Percentiles rank a stretch among this genome's conserved stretches.
Conservation (phyloP, 2,113 vertebrate species). For the Taxidea taxus region DNA sequence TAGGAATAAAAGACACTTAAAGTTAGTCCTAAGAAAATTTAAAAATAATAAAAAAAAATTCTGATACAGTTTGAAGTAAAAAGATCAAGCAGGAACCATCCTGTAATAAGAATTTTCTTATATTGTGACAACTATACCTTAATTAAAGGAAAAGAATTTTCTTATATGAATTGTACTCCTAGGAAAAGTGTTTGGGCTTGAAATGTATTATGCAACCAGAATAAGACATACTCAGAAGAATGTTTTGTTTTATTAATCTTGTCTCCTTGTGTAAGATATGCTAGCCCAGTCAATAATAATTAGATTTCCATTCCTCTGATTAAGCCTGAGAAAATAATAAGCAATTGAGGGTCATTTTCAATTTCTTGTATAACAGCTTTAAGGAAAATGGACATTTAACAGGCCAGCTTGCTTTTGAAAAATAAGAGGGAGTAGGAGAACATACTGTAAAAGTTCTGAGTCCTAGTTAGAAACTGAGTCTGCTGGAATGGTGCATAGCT, state of each 20-base stretch:
- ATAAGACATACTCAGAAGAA: constrained; percentile 28
- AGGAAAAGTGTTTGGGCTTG: constrained; percentile 8
- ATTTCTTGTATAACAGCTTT: background rate
- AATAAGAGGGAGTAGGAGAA: background rate
- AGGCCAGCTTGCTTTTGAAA: background rate
- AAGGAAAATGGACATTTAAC: background rate
- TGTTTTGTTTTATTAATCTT: constrained; percentile 56
- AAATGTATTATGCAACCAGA: constrained; percentile 8
- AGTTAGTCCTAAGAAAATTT: background rate
- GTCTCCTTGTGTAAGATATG: background rate
- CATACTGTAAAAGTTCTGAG: background rate
- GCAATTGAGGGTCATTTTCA: background rate
- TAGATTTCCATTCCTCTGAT: background rate
- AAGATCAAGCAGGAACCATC: constrained; percentile 4
- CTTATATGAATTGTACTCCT: background rate
- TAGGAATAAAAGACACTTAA: background rate
- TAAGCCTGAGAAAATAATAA: constrained; percentile 45
- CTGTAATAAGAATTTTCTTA: constrained; percentile 14
- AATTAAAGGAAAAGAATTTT: background rate
- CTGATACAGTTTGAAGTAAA: constrained; percentile 17
- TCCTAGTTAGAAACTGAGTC: background rate
- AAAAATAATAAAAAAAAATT: background rate
- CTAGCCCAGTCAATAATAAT: constrained; percentile 39
- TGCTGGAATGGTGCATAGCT: background rate
- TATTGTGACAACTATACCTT: background rate